phyloP scores from a whole-genome alignment of 2,113 vertebrate genomes.

The Camarhynchus parvulus region DNA sequence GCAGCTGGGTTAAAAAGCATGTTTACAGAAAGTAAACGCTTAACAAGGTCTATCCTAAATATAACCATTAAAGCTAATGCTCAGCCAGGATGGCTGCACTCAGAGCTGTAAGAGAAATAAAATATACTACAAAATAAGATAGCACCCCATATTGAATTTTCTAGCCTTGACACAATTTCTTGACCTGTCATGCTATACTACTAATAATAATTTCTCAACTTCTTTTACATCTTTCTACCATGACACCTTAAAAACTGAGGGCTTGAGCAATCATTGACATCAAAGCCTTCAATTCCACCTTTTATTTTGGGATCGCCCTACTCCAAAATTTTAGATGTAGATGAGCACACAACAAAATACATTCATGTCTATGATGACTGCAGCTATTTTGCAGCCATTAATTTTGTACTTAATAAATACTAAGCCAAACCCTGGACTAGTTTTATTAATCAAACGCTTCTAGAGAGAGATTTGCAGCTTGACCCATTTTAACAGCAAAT shows the following conservation, averaged over 20 bases:
- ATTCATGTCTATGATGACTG: conserved; percentile 18
- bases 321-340: conserved; percentile 28
- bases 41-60: background rate
- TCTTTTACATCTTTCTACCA: background rate
- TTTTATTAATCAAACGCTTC: conserved; percentile 46
- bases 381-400: conserved; percentile 43
- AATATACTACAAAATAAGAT: background rate
- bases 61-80: background rate
- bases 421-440: conserved; percentile 21
- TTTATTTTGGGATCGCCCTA: conserved; percentile 10
- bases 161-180: background rate
- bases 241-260: background rate
- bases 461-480: conserved; percentile 8
- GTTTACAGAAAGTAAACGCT: background rate
- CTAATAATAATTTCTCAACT: background rate
- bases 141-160: background rate
- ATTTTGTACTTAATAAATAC: conserved; percentile 59
- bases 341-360: conserved; percentile 36
- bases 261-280: background rate
- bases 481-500: conserved; percentile 41
- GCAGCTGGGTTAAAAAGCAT: conserved; percentile 20
- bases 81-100: background rate
- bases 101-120: background rate
- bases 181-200: background rate
- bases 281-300: conserved; percentile 17